A percentile compares a stretch with the other conserved stretches of the same genome.
Evolutionary conservation across 2,888 invertebrate genomes (phyloP).

Genomic region (Oscheius onirici): DNA sequence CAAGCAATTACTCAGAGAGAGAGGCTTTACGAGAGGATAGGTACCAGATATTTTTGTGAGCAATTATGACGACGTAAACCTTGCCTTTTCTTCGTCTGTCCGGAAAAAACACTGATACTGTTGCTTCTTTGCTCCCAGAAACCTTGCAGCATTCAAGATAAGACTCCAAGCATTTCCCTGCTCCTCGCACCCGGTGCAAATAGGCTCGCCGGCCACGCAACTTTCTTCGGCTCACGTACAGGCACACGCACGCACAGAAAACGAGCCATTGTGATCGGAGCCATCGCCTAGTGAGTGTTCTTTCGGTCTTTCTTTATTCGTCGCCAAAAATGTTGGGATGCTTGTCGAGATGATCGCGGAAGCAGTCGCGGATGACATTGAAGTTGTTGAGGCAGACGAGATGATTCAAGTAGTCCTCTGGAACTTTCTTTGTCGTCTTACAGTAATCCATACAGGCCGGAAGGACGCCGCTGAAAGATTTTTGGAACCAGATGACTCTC

Average conservation of each 20-base stretch:
- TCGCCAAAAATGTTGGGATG: slow-evolving; percentile 68
- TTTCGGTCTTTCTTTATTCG: background rate
- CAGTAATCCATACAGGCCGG: slow-evolving; percentile 64
- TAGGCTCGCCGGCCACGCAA: slow-evolving; percentile 18
- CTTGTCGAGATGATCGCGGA: slow-evolving; percentile 61
- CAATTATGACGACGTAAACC: no score
- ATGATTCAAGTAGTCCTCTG: slow-evolving; percentile 64
- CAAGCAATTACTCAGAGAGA: no score
- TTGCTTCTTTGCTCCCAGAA: no score
- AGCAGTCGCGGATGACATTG: slow-evolving; percentile 65
- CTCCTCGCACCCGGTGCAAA: slow-evolving; percentile 1
- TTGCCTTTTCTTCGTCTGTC: no score
- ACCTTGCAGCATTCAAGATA: no score
- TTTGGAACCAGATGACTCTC: background rate
- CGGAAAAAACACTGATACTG: no score
- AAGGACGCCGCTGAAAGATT: slow-evolving; percentile 52
- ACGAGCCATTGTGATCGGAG: no score
- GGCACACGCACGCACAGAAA: no score
- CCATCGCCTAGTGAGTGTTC: no score
- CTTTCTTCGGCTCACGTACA: slow-evolving; percentile 18
- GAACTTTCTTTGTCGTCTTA: slow-evolving; percentile 56
- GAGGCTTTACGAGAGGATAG: no score
- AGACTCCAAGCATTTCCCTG: no score
- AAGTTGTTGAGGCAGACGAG: slow-evolving; percentile 66
- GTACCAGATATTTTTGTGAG: no score